Conservation (phyloP, 1,140 invertebrate genomes). For the Philaenus spumarius region DNA sequence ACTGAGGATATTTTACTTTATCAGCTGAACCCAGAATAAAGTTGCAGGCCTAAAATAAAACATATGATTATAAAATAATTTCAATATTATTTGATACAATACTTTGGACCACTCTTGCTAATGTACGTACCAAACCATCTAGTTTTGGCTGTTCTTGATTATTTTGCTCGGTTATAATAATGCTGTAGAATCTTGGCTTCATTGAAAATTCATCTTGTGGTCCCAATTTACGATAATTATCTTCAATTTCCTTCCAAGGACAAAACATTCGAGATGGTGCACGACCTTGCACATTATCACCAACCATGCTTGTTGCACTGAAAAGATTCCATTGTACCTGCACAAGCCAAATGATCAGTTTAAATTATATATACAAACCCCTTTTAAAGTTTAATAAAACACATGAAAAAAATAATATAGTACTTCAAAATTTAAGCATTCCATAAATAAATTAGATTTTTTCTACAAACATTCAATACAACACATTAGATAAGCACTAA, state of each 20-base stretch:
- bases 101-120: background rate
- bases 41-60: conserved; percentile 64
- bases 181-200: conserved; percentile 79
- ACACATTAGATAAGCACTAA: too few species aligned
- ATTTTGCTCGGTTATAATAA: conserved; percentile 68
- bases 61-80: conserved; percentile 7
- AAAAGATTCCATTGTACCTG: conserved; percentile 83
- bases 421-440: too few species aligned
- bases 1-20: conserved; percentile 77
- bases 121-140: conserved; percentile 65
- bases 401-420: background rate
- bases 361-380: background rate
- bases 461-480: too few species aligned
- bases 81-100: background rate
- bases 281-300: conserved; percentile 36
- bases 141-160: conserved; percentile 69
- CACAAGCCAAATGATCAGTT: too few species aligned
- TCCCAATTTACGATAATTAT: conserved; percentile 67
- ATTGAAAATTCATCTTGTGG: conserved; percentile 66
- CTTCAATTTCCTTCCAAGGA: conserved; percentile 71
- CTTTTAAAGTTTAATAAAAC: background rate
- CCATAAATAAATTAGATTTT: too few species aligned
- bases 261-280: conserved; percentile 49
- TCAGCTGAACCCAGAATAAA: conserved; percentile 87
- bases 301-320: conserved; percentile 52